Evolutionary conservation across 1,140 invertebrate genomes (phyloP), one percentile per base, ranked within the genome.

Genomic region (Aphis craccivora): DNA sequence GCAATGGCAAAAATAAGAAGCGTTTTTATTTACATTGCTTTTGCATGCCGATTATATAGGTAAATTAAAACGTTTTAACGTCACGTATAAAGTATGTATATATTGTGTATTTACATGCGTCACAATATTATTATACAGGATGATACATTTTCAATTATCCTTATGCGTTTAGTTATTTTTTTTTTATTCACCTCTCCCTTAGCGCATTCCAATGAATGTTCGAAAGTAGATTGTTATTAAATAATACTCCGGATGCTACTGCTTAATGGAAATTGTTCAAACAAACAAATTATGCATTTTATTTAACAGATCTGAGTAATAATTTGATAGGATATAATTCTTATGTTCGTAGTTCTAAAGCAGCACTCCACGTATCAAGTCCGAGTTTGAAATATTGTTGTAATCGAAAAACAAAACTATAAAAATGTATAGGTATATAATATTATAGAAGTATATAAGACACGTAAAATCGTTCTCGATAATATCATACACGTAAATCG

Each of bases 51-150:
- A n/a, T 5, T n/a, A 35, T n/a, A 76, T 76, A 76, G n/a, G 60
- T 35, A 89, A 89, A 89, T 89, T 89, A 89, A 53, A 89, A 89
- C 30, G 48, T 89, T 53, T 89, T 8, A 53, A 53, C 25, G 45
- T 89, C 84, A 48, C 23, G 43, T n/a, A 76, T 7, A 76, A 76
- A 76, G n/a, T 76, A 76, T 76, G 30, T 76, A 76, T 76, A 76
- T 76, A 76, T 35, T 76, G n/a, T 18, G n/a, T n/a, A n/a, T 40
- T 40, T 35, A 18, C 60, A 18, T 76, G 60, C 60, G n/a, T 76
- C 60, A 76, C 14, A 76, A 76, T 30, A 67, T 76, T 30, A 67
- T 76, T 76, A 6, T 76, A 76, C 14, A 76, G 60, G n/a, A n/a
- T 67, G 11, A 67, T n/a, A 30, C 5, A 6, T 76, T n/a, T 76